phyloP scores from a whole-genome alignment of 2,888 invertebrate species.

The Arctia plantaginis region DNA sequence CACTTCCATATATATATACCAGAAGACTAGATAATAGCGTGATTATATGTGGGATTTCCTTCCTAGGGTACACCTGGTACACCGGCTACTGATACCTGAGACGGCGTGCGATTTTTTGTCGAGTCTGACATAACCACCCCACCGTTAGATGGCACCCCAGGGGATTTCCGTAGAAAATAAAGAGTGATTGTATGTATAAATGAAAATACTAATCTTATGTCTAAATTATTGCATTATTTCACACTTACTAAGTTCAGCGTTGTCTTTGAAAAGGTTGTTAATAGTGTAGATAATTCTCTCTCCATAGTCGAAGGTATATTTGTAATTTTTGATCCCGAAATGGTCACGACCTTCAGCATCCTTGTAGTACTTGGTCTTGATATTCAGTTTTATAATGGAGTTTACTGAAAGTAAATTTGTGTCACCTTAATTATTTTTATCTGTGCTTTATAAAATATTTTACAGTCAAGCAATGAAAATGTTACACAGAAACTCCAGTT shows the following conservation, averaged over 20 bases:
- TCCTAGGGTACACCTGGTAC: too few relatives aligned
- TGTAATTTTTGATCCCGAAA: slow-evolving; percentile 81
- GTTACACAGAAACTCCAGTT: not conserved
- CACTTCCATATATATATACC: not conserved
- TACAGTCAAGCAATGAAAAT: not conserved
- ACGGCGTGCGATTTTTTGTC: too few relatives aligned
- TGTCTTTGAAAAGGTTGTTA: slow-evolving; percentile 80
- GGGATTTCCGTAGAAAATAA: too few relatives aligned
- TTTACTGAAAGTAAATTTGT: slow-evolving; percentile 69
- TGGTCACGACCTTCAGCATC: slow-evolving; percentile 78
- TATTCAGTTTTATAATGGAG: slow-evolving; percentile 79
- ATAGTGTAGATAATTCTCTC: slow-evolving; percentile 81
- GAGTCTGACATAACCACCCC: too few relatives aligned
- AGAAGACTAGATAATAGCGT: not conserved
- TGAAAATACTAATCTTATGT: not conserved
- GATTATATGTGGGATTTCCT: not conserved
- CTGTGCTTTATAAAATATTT: not conserved
- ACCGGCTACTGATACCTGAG: too few relatives aligned
- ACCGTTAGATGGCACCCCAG: too few relatives aligned
- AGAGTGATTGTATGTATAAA: not conserved
- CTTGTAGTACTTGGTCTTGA: slow-evolving; percentile 81
- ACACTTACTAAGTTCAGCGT: slow-evolving; percentile 80
- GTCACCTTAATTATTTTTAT: not conserved
- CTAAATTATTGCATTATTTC: not conserved
- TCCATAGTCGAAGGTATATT: slow-evolving; percentile 79